phyloP scores from a whole-genome alignment of 2,888 invertebrate genomes.

The Drosophila kuntzei region DNA sequence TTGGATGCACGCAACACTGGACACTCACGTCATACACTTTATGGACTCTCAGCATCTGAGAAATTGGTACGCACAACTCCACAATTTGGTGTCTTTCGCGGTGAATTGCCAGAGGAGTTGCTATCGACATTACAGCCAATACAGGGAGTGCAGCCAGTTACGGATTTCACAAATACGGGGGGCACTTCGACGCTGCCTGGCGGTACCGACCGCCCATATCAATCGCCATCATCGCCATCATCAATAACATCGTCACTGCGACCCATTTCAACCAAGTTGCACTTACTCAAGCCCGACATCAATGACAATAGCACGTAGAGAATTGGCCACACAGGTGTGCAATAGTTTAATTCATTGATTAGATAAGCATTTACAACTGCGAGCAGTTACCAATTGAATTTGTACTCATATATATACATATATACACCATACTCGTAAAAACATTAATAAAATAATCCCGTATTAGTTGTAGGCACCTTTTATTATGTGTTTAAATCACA shows the following conservation, averaged over 20 bases:
- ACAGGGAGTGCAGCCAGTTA: constrained; percentile 64
- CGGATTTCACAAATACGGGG: constrained; percentile 68
- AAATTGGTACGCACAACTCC: constrained; percentile 88
- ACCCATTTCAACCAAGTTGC: constrained; percentile 81
- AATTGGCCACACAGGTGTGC: constrained; percentile 50
- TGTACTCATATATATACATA: too few relatives aligned
- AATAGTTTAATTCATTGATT: constrained; percentile 63
- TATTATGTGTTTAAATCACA: constrained; percentile 44
- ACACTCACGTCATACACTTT: constrained; percentile 58
- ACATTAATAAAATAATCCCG: constrained; percentile 48
- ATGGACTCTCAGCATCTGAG: constrained; percentile 86
- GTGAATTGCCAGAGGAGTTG: constrained; percentile 88
- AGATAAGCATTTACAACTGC: constrained; percentile 55
- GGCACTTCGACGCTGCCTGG: constrained; percentile 20
- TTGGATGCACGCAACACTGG: constrained; percentile 71
- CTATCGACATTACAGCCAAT: constrained; percentile 82
- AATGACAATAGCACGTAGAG: constrained; percentile 55
- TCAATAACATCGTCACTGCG: constrained; percentile 67
- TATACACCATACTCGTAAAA: constrained; percentile 40
- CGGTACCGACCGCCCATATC: constrained; percentile 32
- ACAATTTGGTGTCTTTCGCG: constrained; percentile 91
- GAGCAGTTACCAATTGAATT: constrained; percentile 60
- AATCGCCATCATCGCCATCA: constrained; percentile 49
- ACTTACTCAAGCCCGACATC: constrained; percentile 67
- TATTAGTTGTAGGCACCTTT: constrained; percentile 60